Base-by-base conservation (phyloP, 2,113 vertebrate genomes). In the Labeo catla region DNA sequence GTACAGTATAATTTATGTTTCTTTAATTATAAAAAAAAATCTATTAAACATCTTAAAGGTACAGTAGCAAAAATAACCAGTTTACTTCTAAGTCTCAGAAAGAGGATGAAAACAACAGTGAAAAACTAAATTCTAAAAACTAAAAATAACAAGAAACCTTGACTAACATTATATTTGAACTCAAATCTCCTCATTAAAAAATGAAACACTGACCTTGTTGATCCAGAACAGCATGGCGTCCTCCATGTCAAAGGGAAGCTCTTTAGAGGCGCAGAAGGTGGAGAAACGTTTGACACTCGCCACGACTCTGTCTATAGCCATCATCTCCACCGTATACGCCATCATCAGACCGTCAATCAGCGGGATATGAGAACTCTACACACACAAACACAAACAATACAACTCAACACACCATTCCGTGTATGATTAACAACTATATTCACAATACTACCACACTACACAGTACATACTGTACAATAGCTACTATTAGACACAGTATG, bases 191-290 rank as follows among this genome's bases (percentile, higher is more conserved):
- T 19, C 8, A 36, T 39, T 70, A 72, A 43, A 72, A 36, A 43
- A 72, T 4, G 12, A 72, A 0, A 0, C 50, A 61, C 84, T 85
- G 90, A 97, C 96, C 96, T 97, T 97, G 92, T 97, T 97, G 86
- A 97, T 95, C 96, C 96, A 97, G 93, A 97, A 96, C 77, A 97
- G 94, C 96, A 97, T 97, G 52, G 96, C 95, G 15, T 97, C 96
- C 90, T 97, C 96, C 1, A 96, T 90, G 91, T 97, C 95, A 8
- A 96, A 96, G 0, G 96, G 96, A 9, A 97, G 92, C 66, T 97
- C 96, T 81, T 96, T 96, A 0, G 96, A 96, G 93, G 96, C 96
- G 57, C 96, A 96, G 91, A 97, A 97, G 0, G 95, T 96, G 8
- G 96, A 97, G 90, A 97, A 97, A 82, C 95, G 95, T 86, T 96